These are phyloP conservation scores for Dione juno DNA, from an alignment of 2,888 invertebrate species.

Conservation along the genomic window DNA sequence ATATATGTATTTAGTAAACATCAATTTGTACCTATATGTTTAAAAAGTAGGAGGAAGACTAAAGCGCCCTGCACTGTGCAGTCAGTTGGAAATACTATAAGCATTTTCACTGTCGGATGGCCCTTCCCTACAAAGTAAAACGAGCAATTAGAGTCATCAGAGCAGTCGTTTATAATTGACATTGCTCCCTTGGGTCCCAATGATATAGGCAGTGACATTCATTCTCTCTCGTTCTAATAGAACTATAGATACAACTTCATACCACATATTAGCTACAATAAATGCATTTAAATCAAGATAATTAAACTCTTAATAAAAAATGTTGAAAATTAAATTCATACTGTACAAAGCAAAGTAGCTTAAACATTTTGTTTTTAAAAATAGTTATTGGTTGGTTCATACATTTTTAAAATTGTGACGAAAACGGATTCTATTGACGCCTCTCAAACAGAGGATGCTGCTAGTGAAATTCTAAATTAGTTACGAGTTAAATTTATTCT, in stretches of 20 bases:
- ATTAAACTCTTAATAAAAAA: not conserved
- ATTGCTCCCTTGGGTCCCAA: constrained; percentile 55
- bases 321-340: not conserved
- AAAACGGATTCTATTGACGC: constrained; percentile 67
- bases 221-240: constrained; percentile 28
- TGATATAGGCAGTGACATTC: constrained; percentile 43
- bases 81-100: constrained; percentile 28
- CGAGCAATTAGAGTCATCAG: constrained; percentile 75
- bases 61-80: constrained; percentile 3
- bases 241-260: constrained; percentile 1
- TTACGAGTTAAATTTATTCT: constrained; percentile 53
- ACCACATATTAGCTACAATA: not conserved
- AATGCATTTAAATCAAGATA: not conserved
- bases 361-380: not conserved
- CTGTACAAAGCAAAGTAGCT: not conserved
- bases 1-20: not conserved
- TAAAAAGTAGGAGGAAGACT: not conserved
- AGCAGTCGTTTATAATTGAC: constrained; percentile 74
- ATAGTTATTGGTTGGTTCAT: not conserved
- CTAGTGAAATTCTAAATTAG: constrained; percentile 68
- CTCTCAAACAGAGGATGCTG: constrained; percentile 68
- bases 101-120: constrained; percentile 47
- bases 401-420: constrained; percentile 43
- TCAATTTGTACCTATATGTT: not conserved
- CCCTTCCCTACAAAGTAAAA: constrained; percentile 64